phyloP scores from a whole-genome alignment of 1,140 invertebrate genomes.

The Euwallacea fornicatus region DNA sequence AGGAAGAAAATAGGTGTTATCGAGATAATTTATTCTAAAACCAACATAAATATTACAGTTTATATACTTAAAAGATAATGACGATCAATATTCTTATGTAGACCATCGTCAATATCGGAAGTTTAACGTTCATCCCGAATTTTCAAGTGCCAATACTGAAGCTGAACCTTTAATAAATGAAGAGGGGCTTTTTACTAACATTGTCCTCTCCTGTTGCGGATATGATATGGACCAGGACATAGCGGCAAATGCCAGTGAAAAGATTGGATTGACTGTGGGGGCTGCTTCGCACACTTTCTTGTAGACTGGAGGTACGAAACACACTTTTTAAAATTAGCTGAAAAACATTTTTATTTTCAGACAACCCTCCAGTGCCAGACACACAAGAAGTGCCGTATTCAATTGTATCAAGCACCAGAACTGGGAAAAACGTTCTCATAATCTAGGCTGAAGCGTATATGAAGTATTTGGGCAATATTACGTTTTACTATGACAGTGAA shows the following conservation, averaged over 20 bases:
- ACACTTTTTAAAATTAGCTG: background rate
- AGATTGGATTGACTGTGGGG: slow-evolving; percentile 81
- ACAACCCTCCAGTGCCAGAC: slow-evolving; percentile 50
- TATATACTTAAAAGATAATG: background rate
- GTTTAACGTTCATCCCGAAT: slow-evolving; percentile 57
- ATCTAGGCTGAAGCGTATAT: slow-evolving; percentile 71
- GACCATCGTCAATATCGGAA: slow-evolving; percentile 47
- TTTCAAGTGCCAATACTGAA: slow-evolving; percentile 53
- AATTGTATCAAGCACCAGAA: slow-evolving; percentile 45
- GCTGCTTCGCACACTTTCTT: slow-evolving; percentile 74
- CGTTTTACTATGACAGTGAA: slow-evolving; percentile 71
- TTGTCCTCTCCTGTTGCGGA: slow-evolving; percentile 64
- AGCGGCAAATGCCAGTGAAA: slow-evolving; percentile 62
- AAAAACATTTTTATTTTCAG: slow-evolving; percentile 9
- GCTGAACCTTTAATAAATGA: slow-evolving; percentile 51
- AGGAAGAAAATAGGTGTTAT: slow-evolving; percentile 76
- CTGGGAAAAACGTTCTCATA: slow-evolving; percentile 64
- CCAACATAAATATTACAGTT: slow-evolving; percentile 57
- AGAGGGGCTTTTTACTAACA: slow-evolving; percentile 49
- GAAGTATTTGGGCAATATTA: slow-evolving; percentile 74
- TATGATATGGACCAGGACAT: slow-evolving; percentile 63
- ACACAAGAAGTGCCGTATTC: slow-evolving; percentile 60
- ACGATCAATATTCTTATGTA: slow-evolving; percentile 34
- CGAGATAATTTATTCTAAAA: slow-evolving; percentile 72
- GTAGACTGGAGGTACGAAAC: slow-evolving; percentile 46